Base-by-base conservation (phyloP, 2,888 invertebrate species). In the Chironomus riparius region DNA sequence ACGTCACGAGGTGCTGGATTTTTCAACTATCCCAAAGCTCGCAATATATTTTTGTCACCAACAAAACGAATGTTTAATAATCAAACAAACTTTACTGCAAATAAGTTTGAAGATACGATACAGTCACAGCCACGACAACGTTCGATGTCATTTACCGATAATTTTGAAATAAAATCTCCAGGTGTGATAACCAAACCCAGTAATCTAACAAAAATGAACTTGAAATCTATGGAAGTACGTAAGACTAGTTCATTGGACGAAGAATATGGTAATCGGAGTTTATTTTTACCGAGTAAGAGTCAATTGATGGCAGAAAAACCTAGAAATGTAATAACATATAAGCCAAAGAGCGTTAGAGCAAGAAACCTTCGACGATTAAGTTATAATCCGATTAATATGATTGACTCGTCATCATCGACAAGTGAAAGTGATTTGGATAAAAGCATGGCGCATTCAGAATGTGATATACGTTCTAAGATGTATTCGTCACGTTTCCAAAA, bases 301-400 rank as follows among this genome's bases (percentile, higher is more conserved):
- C 18, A 65, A 21, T 24, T 65, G 13, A 18, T 21, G 21, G 5
- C 18, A 24, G 78, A 77, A 73, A 79, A 80, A 74, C 75, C 78
- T 10, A 75, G 78, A 13, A 79, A 78, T 73, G 68, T 77, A 22
- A 78, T 77, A 69, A 74, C 76, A 13, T 83, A 83, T 77, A 84
- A 84, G 72, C 83, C 84, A 12, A 86, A 86, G 70, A 87, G 87
- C 68, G 83, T 87, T 56, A 83, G 86, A 72, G 87, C 88, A 73
- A 84, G 88, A 62, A 88, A 87, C 62, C 81, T 85, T 12, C 81
- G 86, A 4, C 82, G 88, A 12, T 84, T 87, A 78, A 87, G 87
- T 78, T 88, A 88, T 79, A 88, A 88, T 82, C 88, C 88, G 24
- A 85, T 86, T 79, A 86, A 85, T 5, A 82, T 86, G 76, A 86